Conservation (phyloP, 2,113 vertebrate species). For the Lanius ludovicianus region DNA sequence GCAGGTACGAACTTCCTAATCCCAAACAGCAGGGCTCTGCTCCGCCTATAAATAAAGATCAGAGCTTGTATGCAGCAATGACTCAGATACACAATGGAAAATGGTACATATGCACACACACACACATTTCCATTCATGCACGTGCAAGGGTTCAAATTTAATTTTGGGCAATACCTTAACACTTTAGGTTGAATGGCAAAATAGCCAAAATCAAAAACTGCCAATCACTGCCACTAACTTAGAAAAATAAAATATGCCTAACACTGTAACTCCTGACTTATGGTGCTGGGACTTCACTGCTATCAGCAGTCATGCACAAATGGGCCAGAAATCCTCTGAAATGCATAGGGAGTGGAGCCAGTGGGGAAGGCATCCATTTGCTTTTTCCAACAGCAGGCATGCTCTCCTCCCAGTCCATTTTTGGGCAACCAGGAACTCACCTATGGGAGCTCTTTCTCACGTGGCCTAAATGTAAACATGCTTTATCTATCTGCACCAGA, state of each 20-base stretch:
- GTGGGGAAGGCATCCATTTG: background rate
- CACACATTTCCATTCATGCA: background rate
- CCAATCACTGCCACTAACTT: background rate
- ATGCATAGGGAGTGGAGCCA: background rate
- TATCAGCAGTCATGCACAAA: background rate
- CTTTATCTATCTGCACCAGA: background rate
- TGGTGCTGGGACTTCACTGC: background rate
- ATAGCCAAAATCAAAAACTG: background rate
- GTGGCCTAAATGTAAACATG: background rate
- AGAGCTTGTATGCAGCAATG: background rate
- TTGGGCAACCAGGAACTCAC: background rate
- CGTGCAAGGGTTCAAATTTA: background rate
- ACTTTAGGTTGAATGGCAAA: background rate
- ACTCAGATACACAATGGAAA: background rate
- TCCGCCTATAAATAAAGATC: background rate
- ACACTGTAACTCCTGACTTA: background rate
- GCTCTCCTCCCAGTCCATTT: background rate
- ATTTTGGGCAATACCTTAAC: background rate
- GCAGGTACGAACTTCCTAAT: rapidly evolving
- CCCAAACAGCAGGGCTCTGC: background rate
- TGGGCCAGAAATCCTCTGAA: background rate
- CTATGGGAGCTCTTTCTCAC: background rate
- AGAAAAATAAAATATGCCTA: background rate
- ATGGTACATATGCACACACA: rapidly evolving
- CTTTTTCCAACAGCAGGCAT: background rate